Conservation (phyloP, 2,113 vertebrate species). For the Indicator indicator region DNA sequence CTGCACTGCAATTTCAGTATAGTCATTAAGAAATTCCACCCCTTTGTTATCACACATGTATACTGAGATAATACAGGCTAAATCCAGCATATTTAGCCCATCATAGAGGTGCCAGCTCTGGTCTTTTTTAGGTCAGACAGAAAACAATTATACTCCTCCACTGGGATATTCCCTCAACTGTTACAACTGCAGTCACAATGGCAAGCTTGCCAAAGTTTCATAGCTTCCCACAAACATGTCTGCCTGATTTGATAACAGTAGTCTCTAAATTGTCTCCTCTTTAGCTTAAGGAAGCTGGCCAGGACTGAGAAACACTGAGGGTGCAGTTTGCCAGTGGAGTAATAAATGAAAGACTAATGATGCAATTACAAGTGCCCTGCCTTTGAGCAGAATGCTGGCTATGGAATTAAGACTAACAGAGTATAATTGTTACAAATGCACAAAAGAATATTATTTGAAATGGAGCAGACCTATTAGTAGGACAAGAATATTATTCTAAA, state of each 20-base stretch:
- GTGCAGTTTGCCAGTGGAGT: background rate
- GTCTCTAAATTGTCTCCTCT: background rate
- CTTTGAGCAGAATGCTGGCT: background rate
- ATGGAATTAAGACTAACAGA: background rate
- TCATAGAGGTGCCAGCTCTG: background rate
- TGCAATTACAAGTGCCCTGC: background rate
- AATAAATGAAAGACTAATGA: background rate
- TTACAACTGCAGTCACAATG: background rate
- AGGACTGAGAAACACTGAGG: background rate
- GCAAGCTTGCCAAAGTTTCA: background rate
- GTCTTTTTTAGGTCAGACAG: slow-evolving; percentile 9
- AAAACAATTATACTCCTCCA: background rate
- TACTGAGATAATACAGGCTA: background rate
- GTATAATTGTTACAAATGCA: background rate
- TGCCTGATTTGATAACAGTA: background rate
- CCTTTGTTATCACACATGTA: background rate
- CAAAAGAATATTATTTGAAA: background rate
- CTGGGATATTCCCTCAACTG: background rate
- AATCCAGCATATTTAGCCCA: background rate
- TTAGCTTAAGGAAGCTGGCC: background rate
- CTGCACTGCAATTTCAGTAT: background rate
- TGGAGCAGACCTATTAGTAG: background rate
- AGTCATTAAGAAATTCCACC: background rate
- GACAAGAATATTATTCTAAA: background rate
- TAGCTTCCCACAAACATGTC: background rate